phyloP scores from a whole-genome alignment of 2,113 vertebrate species.

The Ascaphus truei region DNA sequence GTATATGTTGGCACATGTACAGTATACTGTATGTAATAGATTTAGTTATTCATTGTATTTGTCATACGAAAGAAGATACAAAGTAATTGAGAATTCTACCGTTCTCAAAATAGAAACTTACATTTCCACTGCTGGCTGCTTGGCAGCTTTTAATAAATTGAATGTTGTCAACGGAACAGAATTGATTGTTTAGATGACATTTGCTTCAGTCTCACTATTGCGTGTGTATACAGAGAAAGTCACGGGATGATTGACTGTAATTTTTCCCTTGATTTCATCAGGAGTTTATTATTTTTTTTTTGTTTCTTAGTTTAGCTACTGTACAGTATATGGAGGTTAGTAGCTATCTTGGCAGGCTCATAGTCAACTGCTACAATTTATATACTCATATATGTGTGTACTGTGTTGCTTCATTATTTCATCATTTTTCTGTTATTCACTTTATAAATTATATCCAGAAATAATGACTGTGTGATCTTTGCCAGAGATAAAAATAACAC shows the following conservation, averaged over 20 bases:
- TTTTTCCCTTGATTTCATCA: not conserved
- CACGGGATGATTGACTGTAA: not conserved
- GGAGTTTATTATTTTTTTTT: not conserved
- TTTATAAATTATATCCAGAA: no score
- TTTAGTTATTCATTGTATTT: not conserved
- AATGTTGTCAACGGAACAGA: slow-evolving; percentile 12
- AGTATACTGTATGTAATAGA: not conserved
- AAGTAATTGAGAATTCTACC: slow-evolving; percentile 2
- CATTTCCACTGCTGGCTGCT: not conserved
- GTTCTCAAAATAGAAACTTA: slow-evolving; percentile 1
- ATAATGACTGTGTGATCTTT: no score
- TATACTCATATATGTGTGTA: no score
- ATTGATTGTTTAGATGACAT: slow-evolving; percentile 3
- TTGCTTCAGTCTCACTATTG: slow-evolving; percentile 4
- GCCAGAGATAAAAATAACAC: no score
- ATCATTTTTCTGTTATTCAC: no score
- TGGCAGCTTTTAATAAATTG: not conserved
- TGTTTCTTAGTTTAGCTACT: not conserved
- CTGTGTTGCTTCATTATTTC: no score
- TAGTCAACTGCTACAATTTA: no score
- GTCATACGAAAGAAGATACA: no score
- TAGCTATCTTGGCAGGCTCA: no score
- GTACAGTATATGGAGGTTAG: no score
- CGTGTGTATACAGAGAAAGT: slow-evolving; percentile 6
- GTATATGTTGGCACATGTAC: not conserved